Base-by-base conservation (phyloP, 2,888 invertebrate genomes). In the Lasioglossum leucozonium region DNA sequence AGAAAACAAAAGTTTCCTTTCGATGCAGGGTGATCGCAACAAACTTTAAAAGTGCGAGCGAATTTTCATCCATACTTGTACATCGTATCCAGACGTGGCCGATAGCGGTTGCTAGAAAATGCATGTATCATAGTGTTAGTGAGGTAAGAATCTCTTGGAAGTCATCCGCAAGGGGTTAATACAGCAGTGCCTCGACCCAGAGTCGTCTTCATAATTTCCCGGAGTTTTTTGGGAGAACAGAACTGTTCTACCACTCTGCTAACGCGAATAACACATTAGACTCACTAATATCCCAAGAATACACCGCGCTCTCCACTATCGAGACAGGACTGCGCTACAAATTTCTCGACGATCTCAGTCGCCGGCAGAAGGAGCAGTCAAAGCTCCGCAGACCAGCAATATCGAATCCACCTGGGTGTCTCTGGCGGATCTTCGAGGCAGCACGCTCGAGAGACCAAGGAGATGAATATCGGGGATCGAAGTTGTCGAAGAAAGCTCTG, bases 391-490 rank as follows among this genome's bases (percentile, higher is more conserved):
- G 37, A 67, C 22, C 37, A n/a, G 67, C 10, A 67, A 67, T 37
- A 67, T 67, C 37, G 37, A 65, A 18, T 34, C 67, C 37, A 67
- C 22, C 67, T 37, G 22, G 67, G 37, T 10, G 37, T 67, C 37
- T 22, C 67, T 18, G 37, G 10, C n/a, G 37, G 34, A 37, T 67
- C n/a, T 34, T 67, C 72, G 42, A 18, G 51, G 75, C 72, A 69
- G 77, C 58, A 69, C 26, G 13, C 40, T 40, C 13, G 40, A 8
- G 13, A 4, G 73, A 40, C 26, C 79, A 62, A 18, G 42, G 69
- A 55, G 77, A 81, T 40, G 77, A 81, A 81, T 84, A 73, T 78
- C 80, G 62, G n/a, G 34, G 71, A 84, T 69, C 77, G 76, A 69
- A 16, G 37, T 67, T 67, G 67, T 22, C 67, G 34, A 22, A 37